A percentile compares a stretch with the other conserved stretches of the same genome.
These are phyloP conservation scores for Harmothoe impar DNA, from an alignment of 2,888 invertebrate genomes.

Conservation along the genomic window DNA sequence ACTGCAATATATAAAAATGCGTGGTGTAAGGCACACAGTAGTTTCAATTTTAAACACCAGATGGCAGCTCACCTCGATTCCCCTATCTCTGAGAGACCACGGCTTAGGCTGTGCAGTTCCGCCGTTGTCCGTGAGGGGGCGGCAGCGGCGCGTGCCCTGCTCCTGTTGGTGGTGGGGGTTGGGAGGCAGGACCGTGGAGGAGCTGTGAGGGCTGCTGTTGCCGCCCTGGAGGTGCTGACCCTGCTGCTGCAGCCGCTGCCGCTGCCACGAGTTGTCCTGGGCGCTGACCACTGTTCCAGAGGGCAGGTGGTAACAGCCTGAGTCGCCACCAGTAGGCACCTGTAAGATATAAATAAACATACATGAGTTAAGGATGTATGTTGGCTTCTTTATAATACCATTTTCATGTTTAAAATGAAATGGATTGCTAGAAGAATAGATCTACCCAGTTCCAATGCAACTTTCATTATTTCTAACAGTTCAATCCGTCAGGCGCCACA, in stretches of 20 bases:
- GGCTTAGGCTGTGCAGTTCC: slow-evolving; percentile 21
- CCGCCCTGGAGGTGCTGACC: not conserved
- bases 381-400: too few relatives aligned
- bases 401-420: too few relatives aligned
- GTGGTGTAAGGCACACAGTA: too few relatives aligned
- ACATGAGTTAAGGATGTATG: too few relatives aligned
- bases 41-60: not conserved
- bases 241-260: too few relatives aligned
- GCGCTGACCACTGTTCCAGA: not conserved
- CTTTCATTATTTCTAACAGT: too few relatives aligned
- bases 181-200: not conserved
- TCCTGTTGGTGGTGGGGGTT: not conserved
- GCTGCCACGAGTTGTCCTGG: not conserved
- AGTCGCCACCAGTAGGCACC: not conserved
- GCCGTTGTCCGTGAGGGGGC: slow-evolving; percentile 45
- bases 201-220: not conserved
- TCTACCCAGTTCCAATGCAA: too few relatives aligned
- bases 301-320: not conserved
- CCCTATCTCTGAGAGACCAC: slow-evolving; percentile 19
- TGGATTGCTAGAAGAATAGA: too few relatives aligned
- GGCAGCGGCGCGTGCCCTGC: not conserved
- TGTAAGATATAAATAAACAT: not conserved
- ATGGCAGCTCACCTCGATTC: slow-evolving; percentile 47
- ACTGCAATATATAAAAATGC: too few relatives aligned
- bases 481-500: too few relatives aligned